Evolutionary conservation across 1,140 invertebrate species (phyloP).

Genomic region (Thrips palmi): DNA sequence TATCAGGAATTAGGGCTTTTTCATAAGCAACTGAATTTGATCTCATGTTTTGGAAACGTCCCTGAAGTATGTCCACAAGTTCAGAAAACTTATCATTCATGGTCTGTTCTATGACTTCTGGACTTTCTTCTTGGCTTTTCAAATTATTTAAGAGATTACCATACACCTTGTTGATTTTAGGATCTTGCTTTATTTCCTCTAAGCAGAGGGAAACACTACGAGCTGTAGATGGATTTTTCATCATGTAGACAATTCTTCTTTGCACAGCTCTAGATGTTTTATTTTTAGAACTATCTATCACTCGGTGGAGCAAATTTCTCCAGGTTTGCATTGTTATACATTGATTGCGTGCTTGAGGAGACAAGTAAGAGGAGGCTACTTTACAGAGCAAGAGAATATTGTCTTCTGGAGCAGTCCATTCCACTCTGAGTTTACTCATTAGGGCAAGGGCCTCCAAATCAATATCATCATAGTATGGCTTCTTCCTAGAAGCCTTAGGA

Average conservation of each 20-base stretch:
- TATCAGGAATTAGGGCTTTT: slow-evolving; percentile 11
- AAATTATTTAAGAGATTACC: slow-evolving; percentile 14
- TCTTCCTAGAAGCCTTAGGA: too few relatives aligned
- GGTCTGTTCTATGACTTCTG: too few relatives aligned
- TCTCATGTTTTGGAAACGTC: too few relatives aligned
- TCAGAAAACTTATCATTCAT: too few relatives aligned
- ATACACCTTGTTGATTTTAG: slow-evolving; percentile 24
- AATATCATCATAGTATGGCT: slow-evolving; percentile 38
- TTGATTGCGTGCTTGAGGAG: slow-evolving; percentile 29
- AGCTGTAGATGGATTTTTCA: slow-evolving; percentile 34
- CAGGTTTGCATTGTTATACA: too few relatives aligned
- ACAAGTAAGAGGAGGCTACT: slow-evolving; percentile 42
- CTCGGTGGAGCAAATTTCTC: too few relatives aligned
- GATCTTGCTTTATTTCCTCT: slow-evolving; percentile 38
- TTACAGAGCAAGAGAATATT: slow-evolving; percentile 44
- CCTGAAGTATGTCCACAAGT: too few relatives aligned
- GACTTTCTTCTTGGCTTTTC: slow-evolving; percentile 5
- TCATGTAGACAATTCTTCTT: slow-evolving; percentile 38
- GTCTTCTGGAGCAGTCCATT: slow-evolving; percentile 42
- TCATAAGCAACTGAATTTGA: not conserved
- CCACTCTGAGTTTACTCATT: slow-evolving; percentile 40
- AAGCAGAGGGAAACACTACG: slow-evolving; percentile 36
- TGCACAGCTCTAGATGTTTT: slow-evolving; percentile 53
- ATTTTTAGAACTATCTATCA: slow-evolving; percentile 36
- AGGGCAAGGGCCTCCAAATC: slow-evolving; percentile 43